Evolutionary conservation across 1,140 invertebrate species (phyloP).

Genomic region (Centruroides sculpturatus): DNA sequence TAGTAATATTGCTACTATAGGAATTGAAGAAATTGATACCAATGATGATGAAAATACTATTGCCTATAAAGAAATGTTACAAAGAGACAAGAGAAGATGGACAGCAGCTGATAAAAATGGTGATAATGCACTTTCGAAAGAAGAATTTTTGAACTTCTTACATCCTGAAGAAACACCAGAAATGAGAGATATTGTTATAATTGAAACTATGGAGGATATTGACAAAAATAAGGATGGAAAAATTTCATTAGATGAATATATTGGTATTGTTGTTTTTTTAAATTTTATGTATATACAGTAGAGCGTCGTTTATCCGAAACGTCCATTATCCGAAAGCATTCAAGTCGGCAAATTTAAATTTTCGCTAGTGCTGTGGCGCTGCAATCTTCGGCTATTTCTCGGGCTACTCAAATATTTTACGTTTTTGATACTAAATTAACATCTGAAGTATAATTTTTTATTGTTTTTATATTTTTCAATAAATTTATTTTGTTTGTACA

Average conservation of each 20-base stretch:
- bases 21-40: not conserved
- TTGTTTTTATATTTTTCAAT: too few species aligned
- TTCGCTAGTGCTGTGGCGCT: too few species aligned
- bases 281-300: too few species aligned
- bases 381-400: too few species aligned
- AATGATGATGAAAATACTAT: slow-evolving; percentile 15
- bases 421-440: too few species aligned
- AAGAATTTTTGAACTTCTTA: slow-evolving; percentile 81
- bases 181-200: slow-evolving; percentile 83
- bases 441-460: too few species aligned
- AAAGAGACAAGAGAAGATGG: slow-evolving; percentile 71
- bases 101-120: slow-evolving; percentile 48
- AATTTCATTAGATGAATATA: slow-evolving; percentile 49
- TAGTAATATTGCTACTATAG: too few species aligned
- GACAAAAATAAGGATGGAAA: slow-evolving; percentile 87
- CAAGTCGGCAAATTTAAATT: too few species aligned
- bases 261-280: slow-evolving; percentile 25
- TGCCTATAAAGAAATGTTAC: slow-evolving; percentile 63
- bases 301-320: too few species aligned
- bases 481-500: too few species aligned
- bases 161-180: slow-evolving; percentile 89
- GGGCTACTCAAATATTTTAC: too few species aligned
- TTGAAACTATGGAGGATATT: slow-evolving; percentile 93
- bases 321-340: too few species aligned
- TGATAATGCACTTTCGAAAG: slow-evolving; percentile 57